Evolutionary conservation across 2,888 invertebrate species (phyloP), one percentile per base, ranked within the genome.

Genomic region (Cosmia pyralina): DNA sequence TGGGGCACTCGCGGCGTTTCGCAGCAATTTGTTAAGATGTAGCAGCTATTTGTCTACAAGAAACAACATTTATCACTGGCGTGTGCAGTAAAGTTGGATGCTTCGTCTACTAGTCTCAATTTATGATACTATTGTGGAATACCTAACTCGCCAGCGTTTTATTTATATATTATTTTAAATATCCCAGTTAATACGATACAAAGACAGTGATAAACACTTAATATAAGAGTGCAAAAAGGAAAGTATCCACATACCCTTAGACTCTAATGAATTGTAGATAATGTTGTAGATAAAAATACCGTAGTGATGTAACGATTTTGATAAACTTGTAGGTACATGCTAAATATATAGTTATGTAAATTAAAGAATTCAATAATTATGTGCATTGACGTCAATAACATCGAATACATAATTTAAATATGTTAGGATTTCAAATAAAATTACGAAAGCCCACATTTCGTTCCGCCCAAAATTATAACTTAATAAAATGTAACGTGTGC

Each of bases 391-490:
- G 78, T 85, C 81, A 74, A 85, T 83, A 84, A 81, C 81, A 82
- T 87, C 80, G 82, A 88, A 89, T 88, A 88, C 79, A 82, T 89
- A 89, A 91, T 91, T 86, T 89, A 89, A 90, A 81, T 85, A 88
- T 88, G 88, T 88, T 85, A 86, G 89, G 85, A 91, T 89, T 87
- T 83, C 88, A 87, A 88, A 91, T 91, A 88, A 91, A 90, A 90
- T 86, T 88, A 89, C 87, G 81, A 83, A 82, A 81, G 78, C 86
- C 86, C 79, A 77, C 86, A 79, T 92, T 94, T 94, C 93, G 94
- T 94, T 94, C 92, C 93, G 86, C 89, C 86, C 81, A 86, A 94
- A 94, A 89, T 94, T 93, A 95, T 93, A 91, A 92, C 93, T 93
- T 93, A 90, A 94, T 95, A 94, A 93, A 94, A 94, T 85, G 86